These are phyloP conservation scores for Drosophila ironensis DNA, from an alignment of 1,140 invertebrate species.

Conservation along the genomic window DNA sequence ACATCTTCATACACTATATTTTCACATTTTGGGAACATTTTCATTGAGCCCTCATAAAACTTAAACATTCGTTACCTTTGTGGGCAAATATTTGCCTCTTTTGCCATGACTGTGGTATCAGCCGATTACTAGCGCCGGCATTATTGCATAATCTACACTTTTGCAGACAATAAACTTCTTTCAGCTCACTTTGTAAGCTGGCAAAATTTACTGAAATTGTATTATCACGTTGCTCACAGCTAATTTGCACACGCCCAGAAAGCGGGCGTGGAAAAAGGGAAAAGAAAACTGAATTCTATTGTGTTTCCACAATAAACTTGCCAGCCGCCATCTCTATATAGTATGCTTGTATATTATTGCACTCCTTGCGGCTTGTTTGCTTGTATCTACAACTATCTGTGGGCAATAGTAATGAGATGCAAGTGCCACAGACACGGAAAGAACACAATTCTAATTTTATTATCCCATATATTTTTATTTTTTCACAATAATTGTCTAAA, in stretches of 20 bases:
- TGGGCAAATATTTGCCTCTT: too few species aligned
- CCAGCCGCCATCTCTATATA: constrained; percentile 49
- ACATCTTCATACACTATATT: too few species aligned
- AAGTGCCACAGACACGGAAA: neutral
- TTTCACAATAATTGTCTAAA: neutral
- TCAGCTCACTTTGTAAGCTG: constrained; percentile 52
- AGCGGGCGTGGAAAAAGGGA: constrained; percentile 14
- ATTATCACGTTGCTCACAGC: constrained; percentile 74
- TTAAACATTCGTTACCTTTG: too few species aligned
- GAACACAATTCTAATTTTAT: neutral
- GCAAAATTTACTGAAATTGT: constrained; percentile 58
- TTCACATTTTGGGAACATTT: too few species aligned
- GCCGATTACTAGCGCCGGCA: constrained; percentile 13
- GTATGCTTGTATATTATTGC: constrained; percentile 44
- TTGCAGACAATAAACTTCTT: constrained; percentile 75
- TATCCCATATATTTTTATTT: neutral
- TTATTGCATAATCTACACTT: constrained; percentile 68
- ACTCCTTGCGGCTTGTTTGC: constrained; percentile 5
- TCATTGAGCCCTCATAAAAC: too few species aligned
- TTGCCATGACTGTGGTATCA: too few species aligned
- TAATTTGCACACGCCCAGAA: constrained; percentile 47
- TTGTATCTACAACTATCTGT: constrained; percentile 49
- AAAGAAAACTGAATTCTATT: constrained; percentile 70
- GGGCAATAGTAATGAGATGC: constrained; percentile 76
- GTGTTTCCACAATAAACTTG: constrained; percentile 76